Evolutionary conservation across 2,888 invertebrate species (phyloP).

Genomic region (Himalopsyche japonica): DNA sequence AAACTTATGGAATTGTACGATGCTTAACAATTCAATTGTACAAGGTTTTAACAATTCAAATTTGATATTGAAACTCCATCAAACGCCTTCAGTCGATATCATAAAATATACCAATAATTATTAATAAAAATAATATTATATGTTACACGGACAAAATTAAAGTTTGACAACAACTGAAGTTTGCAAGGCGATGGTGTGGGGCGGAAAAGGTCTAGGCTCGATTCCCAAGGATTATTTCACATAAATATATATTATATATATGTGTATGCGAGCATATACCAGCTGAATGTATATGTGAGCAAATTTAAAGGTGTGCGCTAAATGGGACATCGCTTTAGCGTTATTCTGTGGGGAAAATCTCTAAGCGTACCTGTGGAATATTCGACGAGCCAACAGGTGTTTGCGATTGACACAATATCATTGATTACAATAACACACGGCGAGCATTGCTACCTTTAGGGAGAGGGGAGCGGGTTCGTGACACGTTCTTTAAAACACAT

Average conservation of each 20-base stretch:
- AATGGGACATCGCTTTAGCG: neutral
- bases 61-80: too few relatives aligned
- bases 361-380: neutral
- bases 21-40: too few relatives aligned
- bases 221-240: neutral
- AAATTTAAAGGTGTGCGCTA: neutral
- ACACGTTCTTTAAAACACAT: too few relatives aligned
- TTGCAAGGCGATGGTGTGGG: neutral
- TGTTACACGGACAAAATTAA: neutral
- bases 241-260: neutral
- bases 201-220: neutral
- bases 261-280: neutral
- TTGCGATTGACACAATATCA: neutral
- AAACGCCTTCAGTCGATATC: too few relatives aligned
- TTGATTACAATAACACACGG: too few relatives aligned
- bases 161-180: neutral
- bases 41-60: too few relatives aligned
- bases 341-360: too few relatives aligned
- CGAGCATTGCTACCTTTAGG: too few relatives aligned
- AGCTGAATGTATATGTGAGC: neutral
- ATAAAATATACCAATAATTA: too few relatives aligned
- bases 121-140: too few relatives aligned
- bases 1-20: too few relatives aligned
- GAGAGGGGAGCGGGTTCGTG: too few relatives aligned
- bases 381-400: neutral